Conservation (phyloP, 1,140 invertebrate species). For the Euwallacea fornicatus region DNA sequence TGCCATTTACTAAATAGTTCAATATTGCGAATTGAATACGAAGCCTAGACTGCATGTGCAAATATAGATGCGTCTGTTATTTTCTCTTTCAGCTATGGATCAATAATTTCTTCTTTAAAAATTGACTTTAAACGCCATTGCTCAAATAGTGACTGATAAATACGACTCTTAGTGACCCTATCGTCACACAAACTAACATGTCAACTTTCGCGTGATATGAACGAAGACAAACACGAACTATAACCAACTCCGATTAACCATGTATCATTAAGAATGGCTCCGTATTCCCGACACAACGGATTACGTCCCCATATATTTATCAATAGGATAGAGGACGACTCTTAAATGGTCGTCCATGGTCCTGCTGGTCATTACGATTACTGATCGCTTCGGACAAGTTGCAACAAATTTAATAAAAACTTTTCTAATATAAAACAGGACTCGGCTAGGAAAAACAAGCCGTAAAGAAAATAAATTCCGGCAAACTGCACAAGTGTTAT, state of each 20-base stretch:
- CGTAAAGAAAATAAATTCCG: constrained; percentile 29
- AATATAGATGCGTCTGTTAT: constrained; percentile 14
- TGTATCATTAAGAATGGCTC: background rate
- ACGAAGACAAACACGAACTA: constrained; percentile 1
- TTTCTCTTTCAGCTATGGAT: background rate
- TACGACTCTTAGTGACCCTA: no score
- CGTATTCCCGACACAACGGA: background rate
- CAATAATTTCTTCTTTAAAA: background rate
- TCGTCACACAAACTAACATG: no score
- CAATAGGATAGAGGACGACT: constrained; percentile 20
- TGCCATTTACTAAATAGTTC: constrained; percentile 40
- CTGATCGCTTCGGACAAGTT: constrained; percentile 34
- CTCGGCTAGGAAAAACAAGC: constrained; percentile 28
- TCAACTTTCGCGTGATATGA: no score
- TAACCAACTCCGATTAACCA: background rate
- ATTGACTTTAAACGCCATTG: no score
- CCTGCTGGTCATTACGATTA: constrained; percentile 29
- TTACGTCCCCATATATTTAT: constrained; percentile 20
- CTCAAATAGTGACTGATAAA: no score
- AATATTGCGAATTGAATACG: constrained; percentile 38
- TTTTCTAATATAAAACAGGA: constrained; percentile 36
- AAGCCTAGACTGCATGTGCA: constrained; percentile 25
- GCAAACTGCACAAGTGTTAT: constrained; percentile 32
- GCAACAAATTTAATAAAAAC: constrained; percentile 36
- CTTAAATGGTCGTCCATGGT: constrained; percentile 19